Evolutionary conservation across 1,140 invertebrate genomes (phyloP).

Genomic region (Chironomus tepperi): DNA sequence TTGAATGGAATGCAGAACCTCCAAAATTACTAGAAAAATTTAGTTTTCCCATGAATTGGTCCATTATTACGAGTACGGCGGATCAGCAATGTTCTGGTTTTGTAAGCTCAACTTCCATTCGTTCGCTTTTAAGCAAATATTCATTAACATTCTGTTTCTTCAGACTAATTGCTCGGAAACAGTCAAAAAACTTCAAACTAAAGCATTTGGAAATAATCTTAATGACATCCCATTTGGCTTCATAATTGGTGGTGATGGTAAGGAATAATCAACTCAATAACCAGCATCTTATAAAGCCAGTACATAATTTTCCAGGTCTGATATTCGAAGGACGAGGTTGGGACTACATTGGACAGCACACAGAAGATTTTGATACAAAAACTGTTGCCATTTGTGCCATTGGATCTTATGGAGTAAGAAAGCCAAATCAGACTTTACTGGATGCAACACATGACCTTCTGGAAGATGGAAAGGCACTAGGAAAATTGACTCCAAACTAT

Average conservation of each 20-base stretch:
- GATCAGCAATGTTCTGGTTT: neutral
- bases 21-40: conserved; percentile 43
- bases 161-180: neutral
- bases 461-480: neutral
- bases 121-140: no score
- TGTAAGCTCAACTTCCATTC: no score
- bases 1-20: conserved; percentile 52
- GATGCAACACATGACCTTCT: neutral
- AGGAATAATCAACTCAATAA: no score
- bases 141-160: no score
- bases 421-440: neutral
- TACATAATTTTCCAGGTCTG: neutral
- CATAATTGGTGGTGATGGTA: neutral
- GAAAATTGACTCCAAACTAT: neutral
- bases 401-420: neutral
- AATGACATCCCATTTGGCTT: neutral
- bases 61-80: conserved; percentile 59
- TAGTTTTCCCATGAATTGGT: conserved; percentile 53
- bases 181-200: neutral
- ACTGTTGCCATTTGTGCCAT: neutral
- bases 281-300: no score
- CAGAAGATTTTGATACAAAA: neutral
- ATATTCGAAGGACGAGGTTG: conserved; percentile 8
- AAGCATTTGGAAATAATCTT: neutral
- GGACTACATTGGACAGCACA: neutral